Conservation (phyloP, 2,113 vertebrate species). For the Dipodomys stephensi region DNA sequence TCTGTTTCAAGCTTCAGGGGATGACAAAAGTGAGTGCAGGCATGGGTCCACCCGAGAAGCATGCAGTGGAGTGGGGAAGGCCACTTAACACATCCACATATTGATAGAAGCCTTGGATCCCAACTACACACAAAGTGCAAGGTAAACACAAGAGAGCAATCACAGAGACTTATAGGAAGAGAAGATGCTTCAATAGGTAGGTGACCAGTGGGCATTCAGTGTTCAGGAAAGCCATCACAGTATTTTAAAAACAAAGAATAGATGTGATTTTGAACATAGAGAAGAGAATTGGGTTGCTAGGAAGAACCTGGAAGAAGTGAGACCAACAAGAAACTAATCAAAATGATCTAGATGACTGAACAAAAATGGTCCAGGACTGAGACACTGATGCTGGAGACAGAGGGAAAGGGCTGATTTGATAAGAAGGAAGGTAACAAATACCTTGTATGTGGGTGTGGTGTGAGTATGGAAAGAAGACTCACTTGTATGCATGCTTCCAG, state of each 20-base stretch:
- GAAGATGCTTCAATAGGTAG: not conserved
- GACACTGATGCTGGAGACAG: too few relatives aligned
- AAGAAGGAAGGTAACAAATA: too few relatives aligned
- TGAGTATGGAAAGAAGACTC: not conserved
- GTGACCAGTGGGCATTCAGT: not conserved
- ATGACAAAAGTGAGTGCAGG: not conserved
- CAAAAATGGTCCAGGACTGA: too few relatives aligned
- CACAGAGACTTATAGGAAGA: not conserved
- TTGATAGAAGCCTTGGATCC: not conserved
- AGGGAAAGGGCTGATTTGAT: too few relatives aligned
- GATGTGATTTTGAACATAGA: not conserved
- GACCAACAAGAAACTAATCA: not conserved
- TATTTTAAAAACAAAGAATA: slow-evolving; percentile 14
- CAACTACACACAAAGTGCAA: not conserved
- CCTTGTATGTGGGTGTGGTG: too few relatives aligned
- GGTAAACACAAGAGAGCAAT: not conserved
- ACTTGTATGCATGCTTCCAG: not conserved
- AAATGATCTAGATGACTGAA: too few relatives aligned
- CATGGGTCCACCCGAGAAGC: not conserved
- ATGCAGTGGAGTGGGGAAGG: not conserved
- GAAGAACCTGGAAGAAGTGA: not conserved
- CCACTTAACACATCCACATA: not conserved
- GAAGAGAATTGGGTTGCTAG: not conserved
- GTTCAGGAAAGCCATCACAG: not conserved
- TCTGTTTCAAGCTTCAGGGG: not conserved